Base-by-base conservation (phyloP, 1,140 invertebrate genomes). In the Drosophila azteca region DNA sequence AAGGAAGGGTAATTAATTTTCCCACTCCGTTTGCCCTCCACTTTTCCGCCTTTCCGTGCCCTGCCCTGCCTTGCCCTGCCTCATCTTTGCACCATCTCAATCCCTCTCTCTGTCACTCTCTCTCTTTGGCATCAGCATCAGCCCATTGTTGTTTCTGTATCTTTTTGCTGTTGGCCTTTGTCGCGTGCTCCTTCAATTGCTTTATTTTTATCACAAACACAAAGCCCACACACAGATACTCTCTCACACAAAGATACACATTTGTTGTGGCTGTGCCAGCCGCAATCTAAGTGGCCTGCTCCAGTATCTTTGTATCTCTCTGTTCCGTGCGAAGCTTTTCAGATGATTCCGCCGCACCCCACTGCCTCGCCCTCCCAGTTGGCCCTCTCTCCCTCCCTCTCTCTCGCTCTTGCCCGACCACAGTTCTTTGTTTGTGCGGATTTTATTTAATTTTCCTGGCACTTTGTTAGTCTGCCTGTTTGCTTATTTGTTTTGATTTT, bases 401-500 rank as follows among this genome's bases (percentile, higher is more conserved):
- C 22, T 48, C 3, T 5, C 1, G 9, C 2, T 26, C 17, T n/a
- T 58, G n/a, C 54, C 66, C 24, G 64, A 49, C 66, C 26, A 13
- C 66, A 71, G 57, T 45, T 58, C 35, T 67, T 61, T 69, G 69
- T 79, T 53, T 58, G 52, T 63, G 64, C 61, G 55, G 49, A 79
- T 75, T 83, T 83, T 79, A 83, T 83, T 83, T 79, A 83, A 83
- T 83, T 83, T 83, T 61, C 79, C 83, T 65, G 61, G 79, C 73
- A 82, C 64, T 82, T 82, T 82, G 79, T 77, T 74, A 82, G 69
- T 50, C 52, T 57, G 74, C 79, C 52, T 83, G 75, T 79, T 83
- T 82, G 74, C 79, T 65, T 78, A 82, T 82, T 82, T 82, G 79
- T 83, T 82, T 82, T 79, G 79, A 83, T 78, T 83, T 83, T 79